Conservation (phyloP, 1,140 invertebrate genomes). For the Wasmannia auropunctata region DNA sequence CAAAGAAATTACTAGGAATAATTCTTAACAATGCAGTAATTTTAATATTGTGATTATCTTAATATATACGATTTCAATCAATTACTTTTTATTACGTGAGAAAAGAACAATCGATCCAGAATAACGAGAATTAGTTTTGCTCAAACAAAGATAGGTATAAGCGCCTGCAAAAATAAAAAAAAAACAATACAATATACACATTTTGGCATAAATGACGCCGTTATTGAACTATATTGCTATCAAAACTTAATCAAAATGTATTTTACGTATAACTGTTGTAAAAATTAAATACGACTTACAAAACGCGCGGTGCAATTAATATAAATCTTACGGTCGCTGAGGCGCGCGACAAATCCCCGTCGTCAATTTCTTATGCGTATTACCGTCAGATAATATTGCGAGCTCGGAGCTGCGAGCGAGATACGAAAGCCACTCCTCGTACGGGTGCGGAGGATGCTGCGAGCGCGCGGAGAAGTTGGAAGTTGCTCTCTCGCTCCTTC, state of each 20-base stretch:
- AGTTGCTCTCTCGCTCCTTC: neutral
- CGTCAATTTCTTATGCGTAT: constrained; percentile 40
- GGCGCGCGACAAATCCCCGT: constrained; percentile 40
- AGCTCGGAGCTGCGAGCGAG: constrained; percentile 1
- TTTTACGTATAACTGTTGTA: neutral
- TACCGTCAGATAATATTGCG: constrained; percentile 50
- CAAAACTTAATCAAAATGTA: neutral
- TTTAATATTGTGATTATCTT: neutral
- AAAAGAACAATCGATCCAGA: neutral
- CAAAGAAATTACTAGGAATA: neutral
- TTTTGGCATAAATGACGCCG: neutral
- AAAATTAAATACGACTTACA: neutral
- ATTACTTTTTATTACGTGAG: too few species aligned
- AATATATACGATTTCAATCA: neutral
- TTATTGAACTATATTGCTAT: neutral
- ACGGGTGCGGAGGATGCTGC: constrained; percentile 14
- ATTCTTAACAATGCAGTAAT: neutral
- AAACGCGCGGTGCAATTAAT: constrained; percentile 19
- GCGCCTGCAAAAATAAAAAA: neutral
- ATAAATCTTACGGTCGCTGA: constrained; percentile 46
- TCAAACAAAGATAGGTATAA: neutral
- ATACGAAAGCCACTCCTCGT: constrained; percentile 42
- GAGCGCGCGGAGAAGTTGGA: constrained; percentile 7
- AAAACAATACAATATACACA: neutral
- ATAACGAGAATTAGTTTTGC: neutral